Evolutionary conservation across 1,140 invertebrate genomes (phyloP).

Genomic region (Procambarus virginalis): DNA sequence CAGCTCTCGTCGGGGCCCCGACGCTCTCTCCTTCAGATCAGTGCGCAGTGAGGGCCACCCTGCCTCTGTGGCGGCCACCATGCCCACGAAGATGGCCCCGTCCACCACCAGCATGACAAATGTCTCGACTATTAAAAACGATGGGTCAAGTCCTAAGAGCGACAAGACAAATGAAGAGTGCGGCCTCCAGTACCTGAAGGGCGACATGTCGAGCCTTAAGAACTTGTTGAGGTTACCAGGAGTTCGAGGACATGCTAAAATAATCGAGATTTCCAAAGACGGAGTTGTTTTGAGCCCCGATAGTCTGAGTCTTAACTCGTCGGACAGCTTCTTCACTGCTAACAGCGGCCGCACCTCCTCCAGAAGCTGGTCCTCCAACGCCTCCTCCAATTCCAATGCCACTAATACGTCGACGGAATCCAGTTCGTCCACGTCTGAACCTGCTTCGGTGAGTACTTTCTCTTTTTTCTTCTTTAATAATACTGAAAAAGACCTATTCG

Average conservation of each 20-base stretch:
- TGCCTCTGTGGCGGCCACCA: not conserved
- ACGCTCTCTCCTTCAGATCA: constrained; percentile 48
- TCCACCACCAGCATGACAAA: constrained; percentile 35
- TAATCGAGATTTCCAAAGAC: constrained; percentile 38
- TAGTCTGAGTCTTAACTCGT: constrained; percentile 53
- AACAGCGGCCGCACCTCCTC: constrained; percentile 52
- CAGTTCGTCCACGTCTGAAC: constrained; percentile 49
- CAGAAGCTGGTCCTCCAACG: constrained; percentile 60
- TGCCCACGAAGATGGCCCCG: not conserved
- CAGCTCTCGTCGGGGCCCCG: constrained; percentile 34
- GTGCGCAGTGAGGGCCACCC: constrained; percentile 52
- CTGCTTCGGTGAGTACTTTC: constrained; percentile 49
- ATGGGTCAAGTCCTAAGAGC: not conserved
- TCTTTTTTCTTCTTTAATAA: too few species aligned
- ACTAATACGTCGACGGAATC: constrained; percentile 49
- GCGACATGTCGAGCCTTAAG: constrained; percentile 54
- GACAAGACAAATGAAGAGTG: constrained; percentile 8
- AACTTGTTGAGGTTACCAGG: constrained; percentile 53
- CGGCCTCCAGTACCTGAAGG: constrained; percentile 15
- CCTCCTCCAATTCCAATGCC: constrained; percentile 47
- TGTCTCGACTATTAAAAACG: constrained; percentile 10
- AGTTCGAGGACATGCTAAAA: constrained; percentile 50
- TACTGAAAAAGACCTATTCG: too few species aligned
- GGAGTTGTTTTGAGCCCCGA: constrained; percentile 39
- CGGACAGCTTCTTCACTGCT: constrained; percentile 57